Conservation (phyloP, 2,888 invertebrate genomes). For the Caenorhabditis sp. region DNA sequence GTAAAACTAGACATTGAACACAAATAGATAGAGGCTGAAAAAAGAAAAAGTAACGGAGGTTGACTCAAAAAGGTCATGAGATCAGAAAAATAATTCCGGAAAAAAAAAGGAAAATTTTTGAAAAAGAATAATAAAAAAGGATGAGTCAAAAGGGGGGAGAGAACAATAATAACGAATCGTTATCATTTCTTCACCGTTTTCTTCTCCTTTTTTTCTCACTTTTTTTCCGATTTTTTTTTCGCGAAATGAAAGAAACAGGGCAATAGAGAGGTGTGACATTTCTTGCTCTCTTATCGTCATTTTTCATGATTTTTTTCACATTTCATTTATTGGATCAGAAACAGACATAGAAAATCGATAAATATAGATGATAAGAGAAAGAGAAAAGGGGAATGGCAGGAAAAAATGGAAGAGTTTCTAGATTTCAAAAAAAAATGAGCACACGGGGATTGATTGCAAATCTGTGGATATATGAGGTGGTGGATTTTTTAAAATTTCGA, state of each 20-base stretch:
- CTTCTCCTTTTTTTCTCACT: no score
- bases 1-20: no score
- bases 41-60: background rate
- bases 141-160: conserved; percentile 19
- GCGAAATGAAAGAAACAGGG: no score
- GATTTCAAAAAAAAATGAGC: conserved; percentile 17
- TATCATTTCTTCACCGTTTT: no score
- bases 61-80: background rate
- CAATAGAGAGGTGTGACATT: no score
- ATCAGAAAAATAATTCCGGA: no score
- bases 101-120: background rate
- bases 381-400: conserved; percentile 9
- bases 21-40: no score
- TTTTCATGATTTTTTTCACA: no score
- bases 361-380: conserved; percentile 23
- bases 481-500: background rate
- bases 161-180: conserved; percentile 8
- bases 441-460: conserved; percentile 62
- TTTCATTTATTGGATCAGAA: conserved; percentile 11
- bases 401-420: background rate
- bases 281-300: no score
- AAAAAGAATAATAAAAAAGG: background rate
- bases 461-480: conserved; percentile 18
- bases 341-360: background rate
- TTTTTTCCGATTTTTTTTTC: no score